Conservation (phyloP, 2,113 vertebrate species). For the Xiphophorus couchianus region DNA sequence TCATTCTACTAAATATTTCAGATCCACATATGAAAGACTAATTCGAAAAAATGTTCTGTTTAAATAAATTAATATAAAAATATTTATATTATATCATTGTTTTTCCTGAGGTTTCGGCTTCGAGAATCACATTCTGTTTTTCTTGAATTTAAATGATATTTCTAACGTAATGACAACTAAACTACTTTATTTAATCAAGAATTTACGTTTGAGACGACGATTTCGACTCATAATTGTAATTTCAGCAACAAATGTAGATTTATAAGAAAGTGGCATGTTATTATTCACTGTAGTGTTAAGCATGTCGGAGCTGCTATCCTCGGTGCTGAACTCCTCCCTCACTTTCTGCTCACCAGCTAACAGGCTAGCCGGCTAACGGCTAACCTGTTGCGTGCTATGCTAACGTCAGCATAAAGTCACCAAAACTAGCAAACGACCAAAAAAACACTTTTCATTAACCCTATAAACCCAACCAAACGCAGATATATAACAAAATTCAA, state of each 20-base stretch:
- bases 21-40: neutral
- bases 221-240: neutral
- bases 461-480: neutral
- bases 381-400: constrained; percentile 59
- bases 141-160: too few relatives aligned
- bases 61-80: neutral
- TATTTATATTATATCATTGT: too few relatives aligned
- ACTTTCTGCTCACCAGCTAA: too few relatives aligned
- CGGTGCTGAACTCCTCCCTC: constrained; percentile 52
- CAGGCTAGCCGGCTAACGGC: constrained; percentile 37
- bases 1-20: neutral
- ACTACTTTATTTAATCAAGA: neutral
- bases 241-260: too few relatives aligned
- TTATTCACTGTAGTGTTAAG: neutral
- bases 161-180: neutral
- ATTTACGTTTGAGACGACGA: neutral
- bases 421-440: neutral
- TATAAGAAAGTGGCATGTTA: too few relatives aligned
- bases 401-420: neutral
- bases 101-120: too few relatives aligned
- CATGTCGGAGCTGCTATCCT: constrained; percentile 61
- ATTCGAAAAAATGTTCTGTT: too few relatives aligned
- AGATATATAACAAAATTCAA: fast-evolving
- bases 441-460: too few relatives aligned
- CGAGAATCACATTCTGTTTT: too few relatives aligned